Base-by-base conservation (phyloP, 2,797 vertebrate genomes). In the Poecilia picta region DNA sequence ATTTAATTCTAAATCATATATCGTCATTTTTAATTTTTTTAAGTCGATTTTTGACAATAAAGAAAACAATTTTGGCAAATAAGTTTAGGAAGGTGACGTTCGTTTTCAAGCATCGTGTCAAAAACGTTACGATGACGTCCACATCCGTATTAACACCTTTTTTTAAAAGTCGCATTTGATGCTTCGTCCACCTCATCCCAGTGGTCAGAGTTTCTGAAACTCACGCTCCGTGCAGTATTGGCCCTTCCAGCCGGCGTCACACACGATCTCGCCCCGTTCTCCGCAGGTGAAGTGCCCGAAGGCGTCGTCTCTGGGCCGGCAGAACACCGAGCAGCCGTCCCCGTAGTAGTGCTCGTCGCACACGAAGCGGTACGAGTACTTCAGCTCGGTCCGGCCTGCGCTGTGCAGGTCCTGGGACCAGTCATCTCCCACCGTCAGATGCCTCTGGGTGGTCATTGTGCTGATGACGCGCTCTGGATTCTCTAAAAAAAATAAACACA, bases 201-300 rank as follows among this genome's bases (percentile, higher is more conserved):
- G 43, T 23, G 23, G 2, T 4, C 36, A 25, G 57, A 10, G 31
- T 25, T 0, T 18, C 2, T 1, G 4, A 55, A 28, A 97, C 98
- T 98, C 90, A 99, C 98, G 95, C 73, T 99, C 97, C 0, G 97
- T 98, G 94, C 98, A 99, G 96, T 99, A 99, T 72, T 97, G 97
- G 8, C 98, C 98, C 84, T 97, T 98, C 98, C 98, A 99, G 49
- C 98, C 98, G 0, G 98, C 94, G 86, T 98, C 97, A 88, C 98
- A 99, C 89, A 97, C 95, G 31, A 99, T 98, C 88, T 98, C 98
- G 0, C 98, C 98, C 25, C 97, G 96, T 83, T 99, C 98, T 46
- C 97, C 98, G 0, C 98, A 99, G 77, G 97, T 98, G 95, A 99
- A 99, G 93, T 99, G 98, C 12, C 98, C 98, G 46, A 99, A 99